Evolutionary conservation across 1,140 invertebrate species (phyloP), one percentile per base, ranked within the genome.

Genomic region (Philotrypesis tridentata): DNA sequence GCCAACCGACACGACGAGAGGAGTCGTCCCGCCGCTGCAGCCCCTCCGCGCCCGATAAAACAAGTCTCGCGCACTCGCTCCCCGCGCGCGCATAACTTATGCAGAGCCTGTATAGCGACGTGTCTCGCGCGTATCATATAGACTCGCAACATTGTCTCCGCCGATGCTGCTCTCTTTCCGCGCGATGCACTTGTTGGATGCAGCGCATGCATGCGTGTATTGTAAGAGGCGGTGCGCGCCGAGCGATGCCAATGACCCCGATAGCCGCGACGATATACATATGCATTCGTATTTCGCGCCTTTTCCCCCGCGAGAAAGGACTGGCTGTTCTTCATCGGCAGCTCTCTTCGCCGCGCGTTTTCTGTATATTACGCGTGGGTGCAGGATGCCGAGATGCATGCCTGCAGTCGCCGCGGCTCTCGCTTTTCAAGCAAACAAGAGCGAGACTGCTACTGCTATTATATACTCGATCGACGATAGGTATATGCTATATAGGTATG

Each of bases 211-310:
- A 37, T 37, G 9, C 9, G 9, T 37, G 9, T 37, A 37, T 37
- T 37, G 33, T 37, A n/a, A 23, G 17, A 25, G 21, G 12, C 25
- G 70, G 33, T 4, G 67, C n/a, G n/a, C n/a, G n/a, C n/a, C n/a
- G n/a, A 74, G 43, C 27, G 72, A 80, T 86, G 85, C 85, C 83
- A 84, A 84, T 86, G 83, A 86, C 84, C 84, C 75, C 77, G 80
- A 83, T 85, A 65, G 31, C 21, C 65, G 61, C 27, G 25, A 29
- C 12, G 48, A 55, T 61, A 27, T 65, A 31, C n/a, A 27, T 63
- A n/a, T 63, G n/a, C 3, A 27, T 25, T 3, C 6, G n/a, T 29
- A 70, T 72, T 72, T 72, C 40, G 70, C 70, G 70, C 37, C 40
- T 70, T 27, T n/a, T n/a, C n/a, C n/a, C n/a, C n/a, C n/a, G n/a